Evolutionary conservation across 2,113 vertebrate genomes (phyloP).

Genomic region (Scolopax mira): DNA sequence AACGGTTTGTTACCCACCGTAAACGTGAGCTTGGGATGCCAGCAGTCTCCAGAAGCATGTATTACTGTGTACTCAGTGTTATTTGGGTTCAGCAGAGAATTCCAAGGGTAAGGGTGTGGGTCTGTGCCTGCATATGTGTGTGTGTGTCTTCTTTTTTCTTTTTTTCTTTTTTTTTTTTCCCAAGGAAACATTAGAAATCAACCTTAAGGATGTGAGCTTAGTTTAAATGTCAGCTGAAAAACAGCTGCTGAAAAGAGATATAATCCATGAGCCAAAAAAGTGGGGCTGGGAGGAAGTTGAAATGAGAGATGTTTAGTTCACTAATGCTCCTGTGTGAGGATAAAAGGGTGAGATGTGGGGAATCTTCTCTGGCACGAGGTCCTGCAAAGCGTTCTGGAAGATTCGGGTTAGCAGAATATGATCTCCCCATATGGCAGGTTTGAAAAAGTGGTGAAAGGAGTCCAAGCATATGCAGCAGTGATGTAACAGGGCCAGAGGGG

Average conservation of each 20-base stretch:
- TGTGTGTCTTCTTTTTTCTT: background rate
- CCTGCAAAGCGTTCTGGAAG: conserved; percentile 72
- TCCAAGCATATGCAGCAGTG: conserved; percentile 72
- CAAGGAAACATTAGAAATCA: conserved; percentile 64
- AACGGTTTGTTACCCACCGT: background rate
- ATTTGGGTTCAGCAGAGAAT: background rate
- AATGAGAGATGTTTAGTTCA: conserved; percentile 76
- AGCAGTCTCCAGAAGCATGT: background rate
- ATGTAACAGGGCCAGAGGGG: conserved; percentile 61
- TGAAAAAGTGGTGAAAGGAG: conserved; percentile 66
- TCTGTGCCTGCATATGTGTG: background rate
- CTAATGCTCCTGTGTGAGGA: conserved; percentile 81
- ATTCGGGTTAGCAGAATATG: conserved; percentile 76
- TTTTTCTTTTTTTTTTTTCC: background rate
- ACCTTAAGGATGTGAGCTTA: conserved; percentile 66
- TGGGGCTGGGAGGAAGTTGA: conserved; percentile 74
- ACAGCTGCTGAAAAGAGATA: conserved; percentile 74
- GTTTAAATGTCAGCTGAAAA: conserved; percentile 80
- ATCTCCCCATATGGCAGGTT: conserved; percentile 69
- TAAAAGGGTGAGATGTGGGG: conserved; percentile 76
- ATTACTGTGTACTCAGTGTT: background rate
- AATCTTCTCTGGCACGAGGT: conserved; percentile 71
- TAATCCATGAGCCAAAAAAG: conserved; percentile 66
- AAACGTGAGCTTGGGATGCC: background rate
- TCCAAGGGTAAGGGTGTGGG: background rate